Conservation (phyloP, 2,797 vertebrate species). For the Apogon hyalosoma region DNA sequence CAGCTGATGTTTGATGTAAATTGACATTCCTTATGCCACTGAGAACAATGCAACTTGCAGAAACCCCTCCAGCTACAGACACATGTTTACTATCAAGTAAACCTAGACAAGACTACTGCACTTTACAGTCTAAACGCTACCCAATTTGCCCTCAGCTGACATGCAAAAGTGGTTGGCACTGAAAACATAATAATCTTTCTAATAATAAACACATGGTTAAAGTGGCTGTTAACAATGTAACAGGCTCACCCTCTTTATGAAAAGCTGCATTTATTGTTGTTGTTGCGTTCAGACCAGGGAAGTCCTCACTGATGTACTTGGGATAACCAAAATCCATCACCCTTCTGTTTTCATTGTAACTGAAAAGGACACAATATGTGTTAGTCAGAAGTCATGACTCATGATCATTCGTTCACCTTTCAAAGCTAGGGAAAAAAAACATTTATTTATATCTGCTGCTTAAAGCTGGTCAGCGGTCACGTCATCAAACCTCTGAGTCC, state of each 20-base stretch:
- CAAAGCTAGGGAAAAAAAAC: conserved; percentile 19
- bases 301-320: conserved; percentile 79
- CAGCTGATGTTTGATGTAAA: conserved; percentile 22
- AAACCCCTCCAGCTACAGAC: conserved; percentile 31
- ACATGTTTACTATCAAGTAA: conserved; percentile 5
- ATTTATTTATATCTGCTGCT: background rate
- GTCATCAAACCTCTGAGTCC: conserved; percentile 14
- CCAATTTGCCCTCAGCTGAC: background rate
- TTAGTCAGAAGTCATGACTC: conserved; percentile 24
- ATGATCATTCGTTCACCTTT: background rate
- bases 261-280: conserved; percentile 79
- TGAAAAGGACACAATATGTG: conserved; percentile 51
- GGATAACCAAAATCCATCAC: conserved; percentile 81
- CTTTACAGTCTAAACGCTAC: conserved; percentile 6
- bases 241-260: conserved; percentile 76
- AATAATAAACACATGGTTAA: background rate
- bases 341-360: conserved; percentile 82
- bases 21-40: conserved; percentile 37
- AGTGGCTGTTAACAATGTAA: background rate
- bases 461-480: background rate
- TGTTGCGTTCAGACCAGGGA: conserved; percentile 78
- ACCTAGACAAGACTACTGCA: background rate
- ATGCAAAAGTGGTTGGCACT: background rate
- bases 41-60: conserved; percentile 27
- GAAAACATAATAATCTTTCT: conserved; percentile 6